Percentiles rank a stretch among this genome's conserved stretches.
Evolutionary conservation across 2,888 invertebrate genomes (phyloP).

Genomic region (Phyto melanocephala): DNA sequence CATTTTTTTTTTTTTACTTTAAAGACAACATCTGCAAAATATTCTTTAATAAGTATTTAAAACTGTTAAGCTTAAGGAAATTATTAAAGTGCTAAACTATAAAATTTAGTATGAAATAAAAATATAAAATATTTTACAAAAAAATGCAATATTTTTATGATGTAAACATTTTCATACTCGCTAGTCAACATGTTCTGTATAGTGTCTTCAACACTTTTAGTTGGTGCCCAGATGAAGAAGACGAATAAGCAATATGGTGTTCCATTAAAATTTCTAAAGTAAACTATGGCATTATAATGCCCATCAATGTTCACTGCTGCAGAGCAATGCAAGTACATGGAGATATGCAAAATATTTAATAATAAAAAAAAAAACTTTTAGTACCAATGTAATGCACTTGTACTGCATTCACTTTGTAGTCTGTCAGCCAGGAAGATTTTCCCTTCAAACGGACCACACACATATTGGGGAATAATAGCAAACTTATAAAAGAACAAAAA

Average conservation of each 20-base stretch:
- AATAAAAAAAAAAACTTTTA: no score
- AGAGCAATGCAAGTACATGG: neutral
- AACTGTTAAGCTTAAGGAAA: neutral
- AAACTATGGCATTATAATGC: constrained; percentile 19
- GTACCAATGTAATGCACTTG: neutral
- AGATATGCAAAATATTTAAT: constrained; percentile 44
- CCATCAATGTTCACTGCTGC: neutral
- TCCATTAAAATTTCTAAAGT: constrained; percentile 18
- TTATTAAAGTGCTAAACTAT: neutral
- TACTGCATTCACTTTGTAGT: neutral
- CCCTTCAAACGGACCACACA: constrained; percentile 48
- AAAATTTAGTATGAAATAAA: neutral
- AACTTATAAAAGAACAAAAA: constrained; percentile 4
- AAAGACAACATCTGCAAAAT: neutral
- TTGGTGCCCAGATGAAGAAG: neutral
- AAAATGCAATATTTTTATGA: neutral
- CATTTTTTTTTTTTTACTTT: no score
- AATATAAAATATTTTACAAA: neutral
- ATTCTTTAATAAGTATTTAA: neutral
- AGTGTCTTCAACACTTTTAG: neutral
- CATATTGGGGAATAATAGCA: constrained; percentile 45
- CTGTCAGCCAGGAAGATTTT: constrained; percentile 42
- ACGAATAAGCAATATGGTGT: constrained; percentile 10
- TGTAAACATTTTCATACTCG: neutral
- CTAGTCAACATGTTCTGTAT: neutral